Evolutionary conservation across 2,797 vertebrate genomes (phyloP), one percentile per base, ranked within the genome.

Genomic region (Labeo calbasu): DNA sequence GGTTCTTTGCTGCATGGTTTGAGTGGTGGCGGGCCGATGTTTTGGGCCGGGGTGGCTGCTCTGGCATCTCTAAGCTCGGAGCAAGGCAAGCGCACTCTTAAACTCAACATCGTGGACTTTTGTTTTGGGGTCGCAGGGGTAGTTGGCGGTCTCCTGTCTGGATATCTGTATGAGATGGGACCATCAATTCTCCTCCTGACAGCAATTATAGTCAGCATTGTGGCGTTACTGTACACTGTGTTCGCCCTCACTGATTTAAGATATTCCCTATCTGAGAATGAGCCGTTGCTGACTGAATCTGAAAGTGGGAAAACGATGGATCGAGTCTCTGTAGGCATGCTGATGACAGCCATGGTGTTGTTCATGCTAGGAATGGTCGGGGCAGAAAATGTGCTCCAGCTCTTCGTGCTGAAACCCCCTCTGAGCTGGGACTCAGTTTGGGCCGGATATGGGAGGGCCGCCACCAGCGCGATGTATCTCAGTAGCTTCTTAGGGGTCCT

Each of bases 401-500:
- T 92, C 48, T 92, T 83, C 23, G 89, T 92, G 32, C 89, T 90
- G 57, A 92, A 92, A 82, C 90, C 91, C 21, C 91, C 90, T 2
- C 63, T 92, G 79, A 89, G 87, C 86, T 92, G 91, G 90, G 72
- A 88, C 76, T 89, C 91, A 0, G 86, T 92, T 55, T 91, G 90
- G 89, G 86, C 89, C 4, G 89, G 90, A 51, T 92, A 92, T 21
- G 90, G 90, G 25, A 87, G 77, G 2, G 90, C 91, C 0, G 84
- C 89, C 66, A 89, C 89, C 15, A 88, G 86, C 6, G 86, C 82
- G 68, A 91, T 92, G 91, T 92, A 91, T 73, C 71, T 91, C 32
- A 92, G 79, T 78, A 92, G 90, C 84, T 92, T 92, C 53, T 46
- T 91, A 43, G 90, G 88, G 0, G 89, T 92, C 19, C 66, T 92